Evolutionary conservation across 1,140 invertebrate genomes (phyloP).

Genomic region (Hermatobates lingyangjiaoensis): DNA sequence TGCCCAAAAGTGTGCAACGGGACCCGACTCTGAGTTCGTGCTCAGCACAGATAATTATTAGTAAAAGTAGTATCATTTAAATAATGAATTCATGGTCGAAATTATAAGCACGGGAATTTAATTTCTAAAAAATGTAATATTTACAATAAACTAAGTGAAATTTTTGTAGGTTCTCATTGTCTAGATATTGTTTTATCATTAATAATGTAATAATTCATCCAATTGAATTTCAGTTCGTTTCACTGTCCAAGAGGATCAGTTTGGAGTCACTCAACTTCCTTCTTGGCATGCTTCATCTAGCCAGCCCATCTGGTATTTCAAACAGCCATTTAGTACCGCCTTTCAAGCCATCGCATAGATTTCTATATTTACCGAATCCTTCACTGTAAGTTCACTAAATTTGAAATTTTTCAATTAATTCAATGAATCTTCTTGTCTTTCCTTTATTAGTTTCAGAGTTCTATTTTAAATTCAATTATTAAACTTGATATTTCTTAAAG

Average conservation of each 20-base stretch:
- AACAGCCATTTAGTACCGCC: constrained; percentile 27
- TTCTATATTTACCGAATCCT: constrained; percentile 26
- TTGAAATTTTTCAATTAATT: neutral
- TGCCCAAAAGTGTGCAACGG: too few relatives aligned
- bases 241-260: constrained; percentile 57
- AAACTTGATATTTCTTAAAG: neutral
- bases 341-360: constrained; percentile 35
- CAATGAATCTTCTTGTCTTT: neutral
- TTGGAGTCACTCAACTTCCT: constrained; percentile 63
- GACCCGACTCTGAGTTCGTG: too few relatives aligned
- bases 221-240: constrained; percentile 41
- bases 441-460: neutral
- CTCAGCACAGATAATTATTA: too few relatives aligned
- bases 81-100: too few relatives aligned
- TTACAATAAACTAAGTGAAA: too few relatives aligned
- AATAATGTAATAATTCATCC: constrained; percentile 6
- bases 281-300: constrained; percentile 41
- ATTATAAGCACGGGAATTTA: too few relatives aligned
- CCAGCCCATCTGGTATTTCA: neutral
- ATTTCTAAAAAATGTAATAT: too few relatives aligned
- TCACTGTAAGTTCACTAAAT: neutral
- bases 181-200: constrained; percentile 7
- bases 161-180: too few relatives aligned
- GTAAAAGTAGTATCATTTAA: too few relatives aligned
- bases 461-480: neutral